These are phyloP conservation scores for Aquatica leii DNA, from an alignment of 2,888 invertebrate genomes.

Conservation along the genomic window DNA sequence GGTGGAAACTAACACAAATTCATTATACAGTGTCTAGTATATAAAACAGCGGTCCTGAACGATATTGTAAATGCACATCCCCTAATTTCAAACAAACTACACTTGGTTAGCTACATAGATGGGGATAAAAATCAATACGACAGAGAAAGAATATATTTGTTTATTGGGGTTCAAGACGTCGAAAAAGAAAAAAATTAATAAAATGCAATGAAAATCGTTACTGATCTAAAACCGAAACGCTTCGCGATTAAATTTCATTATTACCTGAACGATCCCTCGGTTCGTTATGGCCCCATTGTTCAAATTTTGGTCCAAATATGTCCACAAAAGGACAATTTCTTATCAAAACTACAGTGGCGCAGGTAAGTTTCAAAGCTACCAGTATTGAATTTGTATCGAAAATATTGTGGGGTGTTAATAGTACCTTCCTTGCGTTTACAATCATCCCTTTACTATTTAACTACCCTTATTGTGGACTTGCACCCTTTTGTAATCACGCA, in stretches of 20 bases:
- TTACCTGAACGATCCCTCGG: slow-evolving; percentile 44
- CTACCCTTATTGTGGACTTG: slow-evolving; percentile 53
- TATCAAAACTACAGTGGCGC: slow-evolving; percentile 54
- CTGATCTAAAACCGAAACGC: not conserved
- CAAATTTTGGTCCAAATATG: slow-evolving; percentile 56
- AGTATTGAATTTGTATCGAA: slow-evolving; percentile 15
- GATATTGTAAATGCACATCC: slow-evolving; percentile 60
- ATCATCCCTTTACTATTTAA: slow-evolving; percentile 54
- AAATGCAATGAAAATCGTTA: slow-evolving; percentile 21
- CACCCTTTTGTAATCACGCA: slow-evolving; percentile 40
- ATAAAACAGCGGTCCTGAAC: slow-evolving; percentile 58
- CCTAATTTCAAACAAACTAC: slow-evolving; percentile 58
- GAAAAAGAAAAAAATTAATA: slow-evolving; percentile 30
- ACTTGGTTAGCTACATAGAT: slow-evolving; percentile 56
- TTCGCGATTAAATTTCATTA: slow-evolving; percentile 51
- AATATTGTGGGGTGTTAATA: slow-evolving; percentile 18
- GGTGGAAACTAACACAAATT: slow-evolving; percentile 56
- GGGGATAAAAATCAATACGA: slow-evolving; percentile 61
- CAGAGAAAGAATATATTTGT: slow-evolving; percentile 62
- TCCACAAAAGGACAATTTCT: slow-evolving; percentile 59
- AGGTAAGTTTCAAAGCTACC: slow-evolving; percentile 25
- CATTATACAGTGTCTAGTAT: slow-evolving; percentile 62
- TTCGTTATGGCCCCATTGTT: slow-evolving; percentile 60
- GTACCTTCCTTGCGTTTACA: slow-evolving; percentile 48
- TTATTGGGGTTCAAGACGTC: slow-evolving; percentile 55